A percentile compares a stretch with the other conserved stretches of the same genome.
Evolutionary conservation across 2,113 vertebrate genomes (phyloP).

Genomic region (Esox niger): DNA sequence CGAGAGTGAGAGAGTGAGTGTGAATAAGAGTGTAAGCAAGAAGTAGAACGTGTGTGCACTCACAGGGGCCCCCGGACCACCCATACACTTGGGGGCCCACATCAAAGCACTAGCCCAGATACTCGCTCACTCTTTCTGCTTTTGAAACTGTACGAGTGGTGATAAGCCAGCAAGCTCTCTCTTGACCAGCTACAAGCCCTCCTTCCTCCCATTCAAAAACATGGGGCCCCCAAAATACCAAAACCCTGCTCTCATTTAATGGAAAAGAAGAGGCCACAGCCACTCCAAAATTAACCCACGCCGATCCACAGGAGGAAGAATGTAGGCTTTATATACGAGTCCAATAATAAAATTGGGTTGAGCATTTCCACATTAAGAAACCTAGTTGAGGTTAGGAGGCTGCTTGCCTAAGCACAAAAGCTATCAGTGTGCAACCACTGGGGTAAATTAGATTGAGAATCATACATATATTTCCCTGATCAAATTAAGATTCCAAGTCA

Average conservation of each 20-base stretch:
- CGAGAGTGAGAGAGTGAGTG: conserved; percentile 41
- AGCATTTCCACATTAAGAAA: conserved; percentile 50
- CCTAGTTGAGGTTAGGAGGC: conserved; percentile 27
- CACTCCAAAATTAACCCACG: conserved; percentile 33
- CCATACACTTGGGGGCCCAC: conserved; percentile 51
- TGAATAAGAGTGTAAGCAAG: conserved; percentile 7
- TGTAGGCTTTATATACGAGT: conserved; percentile 38
- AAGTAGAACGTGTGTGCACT: conserved; percentile 23
- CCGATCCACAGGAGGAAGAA: conserved; percentile 41
- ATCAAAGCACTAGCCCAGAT: conserved; percentile 57
- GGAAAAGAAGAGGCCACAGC: conserved; percentile 24
- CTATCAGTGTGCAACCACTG: conserved; percentile 44
- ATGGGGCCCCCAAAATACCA: conserved; percentile 34
- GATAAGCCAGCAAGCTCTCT: conserved; percentile 48
- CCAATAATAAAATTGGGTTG: conserved; percentile 36
- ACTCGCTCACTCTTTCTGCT: conserved; percentile 27
- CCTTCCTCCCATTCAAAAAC: conserved; percentile 39
- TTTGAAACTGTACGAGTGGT: conserved; percentile 40
- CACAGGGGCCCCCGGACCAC: conserved; percentile 56
- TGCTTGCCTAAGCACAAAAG: conserved; percentile 58
- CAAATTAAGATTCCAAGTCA: conserved; percentile 63
- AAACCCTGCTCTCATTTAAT: conserved; percentile 41
- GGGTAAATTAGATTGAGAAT: conserved; percentile 56
- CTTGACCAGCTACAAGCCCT: conserved; percentile 45
- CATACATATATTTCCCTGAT: conserved; percentile 63